Conservation (phyloP, 2,113 vertebrate genomes). For the Strigops habroptila region DNA sequence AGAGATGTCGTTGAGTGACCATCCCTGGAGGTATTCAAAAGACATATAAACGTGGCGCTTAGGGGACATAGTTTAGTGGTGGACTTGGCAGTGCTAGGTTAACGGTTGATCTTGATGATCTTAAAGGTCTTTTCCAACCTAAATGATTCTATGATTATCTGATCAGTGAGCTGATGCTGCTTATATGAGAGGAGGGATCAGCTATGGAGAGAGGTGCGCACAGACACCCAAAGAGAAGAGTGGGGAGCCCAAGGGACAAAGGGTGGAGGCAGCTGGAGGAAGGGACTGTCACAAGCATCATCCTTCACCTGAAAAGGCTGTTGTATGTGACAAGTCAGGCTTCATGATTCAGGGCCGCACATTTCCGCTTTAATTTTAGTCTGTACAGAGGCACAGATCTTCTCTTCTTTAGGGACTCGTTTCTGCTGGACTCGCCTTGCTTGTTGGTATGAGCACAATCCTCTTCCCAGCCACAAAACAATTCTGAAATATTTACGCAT, state of each 20-base stretch:
- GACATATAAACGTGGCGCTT: background rate
- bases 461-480: background rate
- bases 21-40: background rate
- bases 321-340: accelerated
- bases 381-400: background rate
- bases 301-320: background rate
- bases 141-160: background rate
- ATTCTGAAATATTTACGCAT: background rate
- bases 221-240: background rate
- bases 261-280: background rate
- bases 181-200: background rate
- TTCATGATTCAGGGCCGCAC: background rate
- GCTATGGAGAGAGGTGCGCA: background rate
- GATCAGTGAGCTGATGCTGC: background rate
- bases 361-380: background rate
- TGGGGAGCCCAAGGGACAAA: background rate
- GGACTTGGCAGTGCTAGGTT: background rate
- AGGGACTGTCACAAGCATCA: background rate
- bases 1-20: background rate
- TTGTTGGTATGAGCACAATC: accelerated
- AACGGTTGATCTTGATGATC: background rate
- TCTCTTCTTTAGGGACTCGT: background rate
- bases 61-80: background rate
- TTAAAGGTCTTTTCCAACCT: background rate
- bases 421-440: background rate